Evolutionary conservation across 2,888 invertebrate genomes (phyloP).

Genomic region (Brachycybe producta): DNA sequence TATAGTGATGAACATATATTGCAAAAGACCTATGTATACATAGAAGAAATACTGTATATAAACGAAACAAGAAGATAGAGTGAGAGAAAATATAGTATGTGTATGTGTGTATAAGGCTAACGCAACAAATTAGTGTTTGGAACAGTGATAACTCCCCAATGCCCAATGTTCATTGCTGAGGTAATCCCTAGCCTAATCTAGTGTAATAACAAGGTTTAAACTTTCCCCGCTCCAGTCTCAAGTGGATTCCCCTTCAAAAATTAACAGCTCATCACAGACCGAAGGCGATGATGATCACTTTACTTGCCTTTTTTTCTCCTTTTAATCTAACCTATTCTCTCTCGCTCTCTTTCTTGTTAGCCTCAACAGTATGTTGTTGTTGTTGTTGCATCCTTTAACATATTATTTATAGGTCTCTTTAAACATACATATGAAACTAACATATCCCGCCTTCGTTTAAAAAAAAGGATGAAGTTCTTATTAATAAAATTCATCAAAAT

Average conservation of each 20-base stretch:
- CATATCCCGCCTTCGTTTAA: background rate
- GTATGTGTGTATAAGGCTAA: too few relatives aligned
- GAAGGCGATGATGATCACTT: slow-evolving; percentile 10
- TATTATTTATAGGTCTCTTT: too few relatives aligned
- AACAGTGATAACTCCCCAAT: slow-evolving; percentile 14
- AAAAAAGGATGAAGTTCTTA: slow-evolving; percentile 15
- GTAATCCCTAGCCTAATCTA: slow-evolving; percentile 16
- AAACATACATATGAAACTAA: too few relatives aligned
- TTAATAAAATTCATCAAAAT: slow-evolving; percentile 17
- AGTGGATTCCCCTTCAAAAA: slow-evolving; percentile 13
- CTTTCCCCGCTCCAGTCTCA: slow-evolving; percentile 7
- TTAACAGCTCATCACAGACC: slow-evolving; percentile 15
- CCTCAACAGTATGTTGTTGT: too few relatives aligned
- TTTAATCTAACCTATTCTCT: too few relatives aligned
- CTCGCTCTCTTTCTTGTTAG: too few relatives aligned
- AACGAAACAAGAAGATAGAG: background rate
- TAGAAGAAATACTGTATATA: too few relatives aligned
- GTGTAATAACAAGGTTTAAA: slow-evolving; percentile 12
- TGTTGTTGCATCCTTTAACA: too few relatives aligned
- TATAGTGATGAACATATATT: too few relatives aligned
- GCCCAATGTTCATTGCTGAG: slow-evolving; percentile 10
- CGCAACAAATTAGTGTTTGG: slow-evolving; percentile 9
- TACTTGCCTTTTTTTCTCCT: too few relatives aligned
- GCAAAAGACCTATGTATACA: too few relatives aligned
- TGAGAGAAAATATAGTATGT: slow-evolving; percentile 1